Evolutionary conservation across 2,113 vertebrate species (phyloP), one percentile per base, ranked within the genome.

Genomic region (Pseudopipra pipra): DNA sequence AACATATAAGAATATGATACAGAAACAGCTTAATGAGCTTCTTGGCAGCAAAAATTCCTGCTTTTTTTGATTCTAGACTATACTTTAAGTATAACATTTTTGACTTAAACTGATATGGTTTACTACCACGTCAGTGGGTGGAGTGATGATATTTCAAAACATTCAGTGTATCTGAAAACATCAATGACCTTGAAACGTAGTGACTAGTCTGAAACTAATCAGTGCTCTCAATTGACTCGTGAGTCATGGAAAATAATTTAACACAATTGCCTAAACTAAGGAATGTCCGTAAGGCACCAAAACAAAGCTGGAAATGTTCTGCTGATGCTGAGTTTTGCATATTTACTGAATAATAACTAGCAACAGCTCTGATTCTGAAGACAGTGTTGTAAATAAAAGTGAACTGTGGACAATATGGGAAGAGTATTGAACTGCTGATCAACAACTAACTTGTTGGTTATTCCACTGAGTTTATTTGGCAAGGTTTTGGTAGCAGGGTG

Each of bases 231-330:
- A 20, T 18, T 71, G 61, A 89, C 49, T 82, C 22, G 3, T 18
- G 61, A 93, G 73, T 87, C 68, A 89, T n/a, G 56, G 87, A 88
- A 96, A 94, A 89, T 37, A 79, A 89, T 75, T 46, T 74, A 61
- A 78, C 35, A 58, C 33, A 82, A 81, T 66, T 90, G 33, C 37
- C 55, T 72, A 88, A 84, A 52, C 55, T 78, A 52, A 78, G 47
- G 30, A 87, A 72, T 5, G 0, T 52, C 47, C 70, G 22, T 47
- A 83, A 86, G 67, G 51, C 58, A 63, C 18, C 8, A 59, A 74
- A 95, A 67, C n/a, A 88, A 79, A 67, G 49, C 37, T 47, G 23
- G 6, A 59, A 93, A 62, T 55, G 24, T 71, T 93, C 43, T 5
- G 2, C 28, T 87, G 43, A 81, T 55, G 14, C 11, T 8, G 8